phyloP scores from a whole-genome alignment of 2,797 vertebrate genomes.

The Xenopus petersii region DNA sequence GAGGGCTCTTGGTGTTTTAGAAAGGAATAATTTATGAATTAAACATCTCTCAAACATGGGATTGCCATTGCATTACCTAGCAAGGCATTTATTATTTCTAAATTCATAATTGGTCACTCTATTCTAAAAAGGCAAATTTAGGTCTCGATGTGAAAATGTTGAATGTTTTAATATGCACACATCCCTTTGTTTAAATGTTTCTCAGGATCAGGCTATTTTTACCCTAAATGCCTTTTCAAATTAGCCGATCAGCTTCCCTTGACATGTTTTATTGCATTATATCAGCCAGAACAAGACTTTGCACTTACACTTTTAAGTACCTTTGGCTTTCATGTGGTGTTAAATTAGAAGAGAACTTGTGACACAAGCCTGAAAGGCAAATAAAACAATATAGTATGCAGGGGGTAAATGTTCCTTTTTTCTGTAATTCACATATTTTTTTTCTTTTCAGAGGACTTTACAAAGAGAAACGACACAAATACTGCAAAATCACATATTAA shows the following conservation, averaged over 20 bases:
- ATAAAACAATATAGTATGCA: background rate
- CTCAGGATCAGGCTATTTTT: too few species aligned
- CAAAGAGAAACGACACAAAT: background rate
- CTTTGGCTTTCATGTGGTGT: constrained; percentile 31
- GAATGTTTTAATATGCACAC: too few species aligned
- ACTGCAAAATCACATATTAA: background rate
- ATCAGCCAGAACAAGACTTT: constrained; percentile 41
- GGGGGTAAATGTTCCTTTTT: background rate
- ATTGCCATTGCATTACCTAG: too few species aligned
- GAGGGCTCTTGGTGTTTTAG: too few species aligned
- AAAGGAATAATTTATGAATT: too few species aligned
- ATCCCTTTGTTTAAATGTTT: too few species aligned
- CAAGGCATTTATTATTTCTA: too few species aligned
- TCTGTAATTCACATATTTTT: background rate
- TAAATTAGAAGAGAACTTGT: constrained; percentile 27
- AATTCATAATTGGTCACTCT: too few species aligned
- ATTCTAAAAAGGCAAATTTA: too few species aligned
- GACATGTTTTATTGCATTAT: constrained; percentile 32
- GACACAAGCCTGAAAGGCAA: constrained; percentile 8
- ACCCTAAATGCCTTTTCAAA: constrained; percentile 3
- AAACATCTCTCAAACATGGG: too few species aligned
- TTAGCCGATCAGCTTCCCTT: constrained; percentile 18
- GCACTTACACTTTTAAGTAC: constrained; percentile 38
- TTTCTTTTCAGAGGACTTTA: background rate
- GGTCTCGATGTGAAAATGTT: too few species aligned